These are phyloP conservation scores for Oxytorus armatus DNA, from an alignment of 2,888 invertebrate genomes.

Conservation along the genomic window DNA sequence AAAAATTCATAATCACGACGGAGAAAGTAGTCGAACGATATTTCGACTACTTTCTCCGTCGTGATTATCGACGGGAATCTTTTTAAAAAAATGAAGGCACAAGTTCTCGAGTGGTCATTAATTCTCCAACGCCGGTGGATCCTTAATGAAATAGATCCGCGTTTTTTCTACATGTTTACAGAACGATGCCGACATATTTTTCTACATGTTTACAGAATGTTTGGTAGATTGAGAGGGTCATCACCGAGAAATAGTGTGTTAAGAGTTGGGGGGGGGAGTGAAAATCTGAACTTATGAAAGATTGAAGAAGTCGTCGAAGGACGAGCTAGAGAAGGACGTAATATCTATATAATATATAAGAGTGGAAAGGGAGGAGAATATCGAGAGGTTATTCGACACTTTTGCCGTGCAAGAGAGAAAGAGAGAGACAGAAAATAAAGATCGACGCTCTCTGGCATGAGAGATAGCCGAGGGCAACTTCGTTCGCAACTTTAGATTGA, in stretches of 20 bases:
- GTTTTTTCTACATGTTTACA: too few relatives aligned
- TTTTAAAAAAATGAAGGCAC: too few relatives aligned
- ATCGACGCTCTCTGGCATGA: slow-evolving; percentile 75
- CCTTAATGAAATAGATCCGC: too few relatives aligned
- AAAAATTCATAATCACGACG: too few relatives aligned
- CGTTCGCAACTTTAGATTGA: slow-evolving; percentile 79
- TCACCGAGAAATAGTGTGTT: slow-evolving; percentile 20
- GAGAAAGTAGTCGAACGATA: too few relatives aligned
- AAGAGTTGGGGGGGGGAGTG: slow-evolving; percentile 65
- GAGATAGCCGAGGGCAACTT: slow-evolving; percentile 76
- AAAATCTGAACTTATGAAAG: slow-evolving; percentile 49
- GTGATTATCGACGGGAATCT: too few relatives aligned
- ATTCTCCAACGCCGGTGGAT: too few relatives aligned
- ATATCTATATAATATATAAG: slow-evolving; percentile 2
- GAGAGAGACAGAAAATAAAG: slow-evolving; percentile 58
- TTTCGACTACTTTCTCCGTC: too few relatives aligned
- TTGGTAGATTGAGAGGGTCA: neutral
- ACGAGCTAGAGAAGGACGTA: neutral
- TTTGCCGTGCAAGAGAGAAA: slow-evolving; percentile 27
- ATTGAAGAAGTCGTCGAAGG: slow-evolving; percentile 23
- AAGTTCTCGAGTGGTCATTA: too few relatives aligned
- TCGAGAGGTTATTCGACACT: slow-evolving; percentile 40
- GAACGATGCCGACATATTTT: too few relatives aligned
- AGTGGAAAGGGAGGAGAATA: slow-evolving; percentile 2
- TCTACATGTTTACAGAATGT: too few relatives aligned